Evolutionary conservation across 2,797 vertebrate genomes (phyloP).

Genomic region (Acanthiza pusilla): DNA sequence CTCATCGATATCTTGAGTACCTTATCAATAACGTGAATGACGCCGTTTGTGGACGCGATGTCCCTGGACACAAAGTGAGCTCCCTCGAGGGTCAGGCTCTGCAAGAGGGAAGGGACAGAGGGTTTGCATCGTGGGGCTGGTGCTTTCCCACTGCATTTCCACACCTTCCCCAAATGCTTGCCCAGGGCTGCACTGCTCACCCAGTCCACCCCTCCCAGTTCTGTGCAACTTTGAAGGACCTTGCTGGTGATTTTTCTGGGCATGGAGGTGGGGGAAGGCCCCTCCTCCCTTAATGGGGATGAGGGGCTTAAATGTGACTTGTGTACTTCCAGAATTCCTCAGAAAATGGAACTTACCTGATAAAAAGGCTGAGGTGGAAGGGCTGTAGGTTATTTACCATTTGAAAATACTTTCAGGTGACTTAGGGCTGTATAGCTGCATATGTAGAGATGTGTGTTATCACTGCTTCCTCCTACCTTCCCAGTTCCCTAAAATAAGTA

Average conservation of each 20-base stretch:
- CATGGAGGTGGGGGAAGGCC: background rate
- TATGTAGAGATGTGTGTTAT: background rate
- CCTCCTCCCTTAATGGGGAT: background rate
- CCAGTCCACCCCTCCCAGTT: too few relatives aligned
- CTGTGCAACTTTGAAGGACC: background rate
- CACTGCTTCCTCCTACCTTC: background rate
- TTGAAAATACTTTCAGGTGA: background rate
- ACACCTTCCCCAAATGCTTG: background rate
- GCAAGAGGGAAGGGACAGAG: background rate
- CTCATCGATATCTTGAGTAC: slow-evolving; percentile 31
- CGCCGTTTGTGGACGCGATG: slow-evolving; percentile 84
- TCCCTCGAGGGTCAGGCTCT: slow-evolving; percentile 80
- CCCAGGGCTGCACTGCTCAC: background rate
- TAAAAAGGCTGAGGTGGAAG: background rate
- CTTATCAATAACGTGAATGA: slow-evolving; percentile 89
- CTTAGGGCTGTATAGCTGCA: background rate
- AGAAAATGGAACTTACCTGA: background rate
- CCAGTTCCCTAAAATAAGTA: background rate
- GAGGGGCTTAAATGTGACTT: background rate
- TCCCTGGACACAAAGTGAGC: slow-evolving; percentile 77
- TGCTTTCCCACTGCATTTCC: background rate
- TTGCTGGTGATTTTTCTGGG: background rate
- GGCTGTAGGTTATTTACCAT: background rate
- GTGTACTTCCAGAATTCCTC: background rate
- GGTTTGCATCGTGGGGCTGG: fast-evolving